Conservation (phyloP, 1,140 invertebrate species). For the Drosophila nikananu region DNA sequence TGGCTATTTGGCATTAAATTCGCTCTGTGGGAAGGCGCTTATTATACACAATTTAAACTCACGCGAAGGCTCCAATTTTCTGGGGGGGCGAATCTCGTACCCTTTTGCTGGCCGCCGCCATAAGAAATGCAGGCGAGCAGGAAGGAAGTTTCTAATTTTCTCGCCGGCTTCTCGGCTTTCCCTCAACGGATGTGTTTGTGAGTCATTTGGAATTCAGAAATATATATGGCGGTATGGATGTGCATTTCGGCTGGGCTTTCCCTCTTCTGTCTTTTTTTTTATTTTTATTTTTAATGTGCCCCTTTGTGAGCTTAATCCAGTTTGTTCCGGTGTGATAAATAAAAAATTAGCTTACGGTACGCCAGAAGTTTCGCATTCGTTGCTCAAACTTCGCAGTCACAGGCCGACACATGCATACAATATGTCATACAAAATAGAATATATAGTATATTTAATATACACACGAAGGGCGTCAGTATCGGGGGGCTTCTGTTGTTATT, state of each 20-base stretch:
- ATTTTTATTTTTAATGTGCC: conserved; percentile 26
- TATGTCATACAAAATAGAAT: conserved; percentile 34
- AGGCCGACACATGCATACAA: conserved; percentile 27
- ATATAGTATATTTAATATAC: conserved; percentile 3
- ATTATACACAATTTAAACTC: conserved; percentile 51
- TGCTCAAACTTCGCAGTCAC: conserved; percentile 62
- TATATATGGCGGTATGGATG: conserved; percentile 20
- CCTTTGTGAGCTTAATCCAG: conserved; percentile 40
- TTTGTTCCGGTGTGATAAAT: conserved; percentile 66
- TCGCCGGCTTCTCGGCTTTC: conserved; percentile 10
- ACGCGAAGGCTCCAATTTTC: conserved; percentile 33
- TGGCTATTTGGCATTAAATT: conserved; percentile 32
- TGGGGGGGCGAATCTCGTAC: conserved; percentile 24
- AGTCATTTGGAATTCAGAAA: conserved; percentile 40
- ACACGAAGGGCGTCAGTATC: neutral
- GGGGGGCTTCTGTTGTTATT: conserved; percentile 15
- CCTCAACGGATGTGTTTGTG: conserved; percentile 13
- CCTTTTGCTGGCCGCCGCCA: conserved; percentile 38
- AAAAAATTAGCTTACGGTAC: conserved; percentile 59
- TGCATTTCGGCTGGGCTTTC: conserved; percentile 27
- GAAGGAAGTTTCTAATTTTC: conserved; percentile 51
- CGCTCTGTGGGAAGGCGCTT: conserved; percentile 13
- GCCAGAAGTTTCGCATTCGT: conserved; percentile 49
- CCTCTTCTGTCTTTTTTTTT: neutral
- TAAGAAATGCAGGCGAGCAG: conserved; percentile 55